Evolutionary conservation across 2,113 vertebrate genomes (phyloP).

Genomic region (Oncorhynchus masou): DNA sequence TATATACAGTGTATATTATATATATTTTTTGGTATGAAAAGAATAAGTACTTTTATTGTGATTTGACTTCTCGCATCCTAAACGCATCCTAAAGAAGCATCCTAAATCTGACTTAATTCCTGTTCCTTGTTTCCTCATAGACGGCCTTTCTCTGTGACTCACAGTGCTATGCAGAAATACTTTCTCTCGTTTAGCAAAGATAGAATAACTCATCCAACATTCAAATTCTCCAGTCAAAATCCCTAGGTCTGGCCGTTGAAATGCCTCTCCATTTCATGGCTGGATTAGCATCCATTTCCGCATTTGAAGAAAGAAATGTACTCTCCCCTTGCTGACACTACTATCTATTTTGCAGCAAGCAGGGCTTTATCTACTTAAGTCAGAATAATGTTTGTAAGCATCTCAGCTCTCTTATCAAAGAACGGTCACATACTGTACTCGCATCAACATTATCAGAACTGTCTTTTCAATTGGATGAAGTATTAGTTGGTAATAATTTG

Average conservation of each 20-base stretch:
- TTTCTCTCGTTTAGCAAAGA: slow-evolving; percentile 16
- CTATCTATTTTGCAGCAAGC: neutral
- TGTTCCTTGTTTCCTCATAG: slow-evolving; percentile 58
- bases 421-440: neutral
- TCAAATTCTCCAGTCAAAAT: neutral
- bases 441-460: neutral
- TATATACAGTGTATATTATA: slow-evolving; percentile 71
- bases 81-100: slow-evolving; percentile 29
- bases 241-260: neutral
- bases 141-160: slow-evolving; percentile 68
- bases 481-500: neutral
- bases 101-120: slow-evolving; percentile 42
- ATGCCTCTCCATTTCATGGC: neutral
- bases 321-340: neutral
- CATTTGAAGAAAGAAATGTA: neutral
- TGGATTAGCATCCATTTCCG: neutral
- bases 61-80: slow-evolving; percentile 47
- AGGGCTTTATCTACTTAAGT: neutral
- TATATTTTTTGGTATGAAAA: slow-evolving; percentile 74
- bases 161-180: slow-evolving; percentile 68
- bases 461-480: neutral
- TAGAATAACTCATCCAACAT: neutral
- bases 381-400: neutral
- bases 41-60: slow-evolving; percentile 68
- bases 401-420: neutral